These are phyloP conservation scores for Monochamus saltuarius DNA, from an alignment of 1,140 invertebrate genomes.

Conservation along the genomic window DNA sequence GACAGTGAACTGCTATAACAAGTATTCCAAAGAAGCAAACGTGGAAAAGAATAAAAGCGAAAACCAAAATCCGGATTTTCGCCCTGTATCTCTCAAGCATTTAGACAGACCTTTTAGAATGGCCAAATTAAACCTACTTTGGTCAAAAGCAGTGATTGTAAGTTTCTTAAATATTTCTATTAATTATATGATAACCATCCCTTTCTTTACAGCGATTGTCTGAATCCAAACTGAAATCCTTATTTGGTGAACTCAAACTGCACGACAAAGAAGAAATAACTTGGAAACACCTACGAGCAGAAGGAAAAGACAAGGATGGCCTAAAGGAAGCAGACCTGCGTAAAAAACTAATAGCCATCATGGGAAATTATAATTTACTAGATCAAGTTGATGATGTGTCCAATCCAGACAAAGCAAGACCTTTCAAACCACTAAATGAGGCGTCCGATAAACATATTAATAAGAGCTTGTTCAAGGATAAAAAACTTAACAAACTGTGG, in stretches of 20 bases:
- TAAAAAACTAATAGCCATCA: constrained; percentile 77
- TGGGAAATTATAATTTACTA: constrained; percentile 77
- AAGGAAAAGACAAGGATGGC: constrained; percentile 84
- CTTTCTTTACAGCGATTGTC: constrained; percentile 68
- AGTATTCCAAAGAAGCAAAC: constrained; percentile 46
- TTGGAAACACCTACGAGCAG: constrained; percentile 77
- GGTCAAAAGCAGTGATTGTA: constrained; percentile 49
- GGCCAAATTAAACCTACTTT: constrained; percentile 51
- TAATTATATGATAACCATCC: neutral
- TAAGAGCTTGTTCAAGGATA: constrained; percentile 83
- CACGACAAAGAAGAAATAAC: constrained; percentile 90
- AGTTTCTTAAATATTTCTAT: constrained; percentile 22
- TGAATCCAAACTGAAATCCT: constrained; percentile 78
- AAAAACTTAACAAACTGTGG: constrained; percentile 89
- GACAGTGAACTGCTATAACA: constrained; percentile 32
- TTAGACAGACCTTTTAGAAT: constrained; percentile 49
- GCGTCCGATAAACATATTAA: constrained; percentile 57
- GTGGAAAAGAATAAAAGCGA: constrained; percentile 3
- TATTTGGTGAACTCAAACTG: constrained; percentile 85
- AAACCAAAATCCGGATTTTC: constrained; percentile 28
- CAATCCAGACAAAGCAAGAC: constrained; percentile 55
- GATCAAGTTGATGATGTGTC: constrained; percentile 77
- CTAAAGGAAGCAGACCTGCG: constrained; percentile 79
- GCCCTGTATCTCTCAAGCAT: constrained; percentile 43
- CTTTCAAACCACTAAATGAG: constrained; percentile 53